Conservation (phyloP, 2,113 vertebrate genomes). For the Eubucco bourcierii region DNA sequence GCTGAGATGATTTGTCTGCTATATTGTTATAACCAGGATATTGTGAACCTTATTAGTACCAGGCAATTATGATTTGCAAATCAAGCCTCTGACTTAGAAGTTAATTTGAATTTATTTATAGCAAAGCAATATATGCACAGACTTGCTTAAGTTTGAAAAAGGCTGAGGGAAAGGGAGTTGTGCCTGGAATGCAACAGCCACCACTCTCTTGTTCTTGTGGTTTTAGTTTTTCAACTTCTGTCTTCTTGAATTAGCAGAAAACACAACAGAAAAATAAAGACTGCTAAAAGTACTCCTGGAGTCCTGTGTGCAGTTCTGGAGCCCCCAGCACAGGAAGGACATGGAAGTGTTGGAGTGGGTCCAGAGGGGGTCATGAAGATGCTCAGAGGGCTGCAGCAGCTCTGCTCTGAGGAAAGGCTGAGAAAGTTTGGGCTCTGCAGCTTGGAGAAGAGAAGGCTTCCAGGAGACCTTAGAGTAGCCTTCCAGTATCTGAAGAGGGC, state of each 20-base stretch:
- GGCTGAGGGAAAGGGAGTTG: conserved; percentile 19
- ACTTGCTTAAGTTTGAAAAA: conserved; percentile 46
- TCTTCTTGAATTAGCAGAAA: conserved; percentile 47
- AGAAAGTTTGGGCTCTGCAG: too few species aligned
- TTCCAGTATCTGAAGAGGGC: too few species aligned
- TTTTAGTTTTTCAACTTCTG: conserved; percentile 15
- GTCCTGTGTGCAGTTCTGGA: too few species aligned
- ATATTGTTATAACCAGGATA: not conserved
- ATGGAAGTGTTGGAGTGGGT: too few species aligned
- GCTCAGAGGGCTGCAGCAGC: too few species aligned
- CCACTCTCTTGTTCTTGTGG: conserved; percentile 41
- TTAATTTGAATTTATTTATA: conserved; percentile 53
- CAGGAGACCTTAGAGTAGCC: too few species aligned
- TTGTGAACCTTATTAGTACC: not conserved
- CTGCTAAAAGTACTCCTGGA: not conserved
- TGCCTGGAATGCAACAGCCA: conserved; percentile 56
- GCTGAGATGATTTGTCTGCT: not conserved
- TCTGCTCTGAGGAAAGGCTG: too few species aligned
- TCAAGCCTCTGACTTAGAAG: conserved; percentile 21
- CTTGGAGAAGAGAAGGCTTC: too few species aligned
- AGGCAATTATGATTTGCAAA: conserved; percentile 35
- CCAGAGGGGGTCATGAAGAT: too few species aligned
- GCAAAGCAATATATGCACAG: conserved; percentile 36
- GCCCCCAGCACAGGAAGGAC: too few species aligned
- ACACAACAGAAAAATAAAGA: conserved; percentile 1